phyloP scores from a whole-genome alignment of 2,113 vertebrate genomes.

The Marmota monax region DNA sequence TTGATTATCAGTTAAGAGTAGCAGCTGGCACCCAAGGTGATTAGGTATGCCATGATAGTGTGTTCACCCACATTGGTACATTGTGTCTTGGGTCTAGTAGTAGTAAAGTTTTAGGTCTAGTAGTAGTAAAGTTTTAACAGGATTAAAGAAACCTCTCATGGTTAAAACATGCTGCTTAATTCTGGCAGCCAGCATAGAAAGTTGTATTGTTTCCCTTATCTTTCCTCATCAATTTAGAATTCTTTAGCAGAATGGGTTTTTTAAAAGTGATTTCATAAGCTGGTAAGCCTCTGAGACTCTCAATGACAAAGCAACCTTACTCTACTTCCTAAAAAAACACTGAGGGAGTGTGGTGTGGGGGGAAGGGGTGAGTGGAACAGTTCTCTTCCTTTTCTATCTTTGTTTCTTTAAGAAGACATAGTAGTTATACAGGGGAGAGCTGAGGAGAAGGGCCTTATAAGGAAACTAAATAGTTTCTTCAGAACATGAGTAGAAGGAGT shows the following conservation, averaged over 20 bases:
- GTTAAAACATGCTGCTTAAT: background rate
- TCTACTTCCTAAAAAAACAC: background rate
- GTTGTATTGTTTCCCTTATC: background rate
- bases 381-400: constrained; percentile 72
- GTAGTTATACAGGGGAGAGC: constrained; percentile 60
- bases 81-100: background rate
- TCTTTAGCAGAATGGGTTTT: constrained; percentile 54
- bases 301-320: background rate
- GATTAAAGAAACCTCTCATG: background rate
- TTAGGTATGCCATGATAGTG: background rate
- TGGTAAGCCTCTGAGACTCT: background rate
- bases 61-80: background rate
- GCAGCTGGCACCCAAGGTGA: background rate
- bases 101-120: background rate
- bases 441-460: constrained; percentile 86
- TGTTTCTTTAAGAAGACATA: constrained; percentile 73
- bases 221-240: background rate
- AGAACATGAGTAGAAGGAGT: constrained; percentile 63
- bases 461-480: constrained; percentile 80
- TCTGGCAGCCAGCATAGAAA: background rate
- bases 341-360: background rate
- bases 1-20: constrained; percentile 5
- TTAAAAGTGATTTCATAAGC: constrained; percentile 64
- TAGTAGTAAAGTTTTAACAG: background rate
- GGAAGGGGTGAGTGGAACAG: constrained; percentile 37